Conservation (phyloP, 2,797 vertebrate genomes). For the Zalophus californianus region DNA sequence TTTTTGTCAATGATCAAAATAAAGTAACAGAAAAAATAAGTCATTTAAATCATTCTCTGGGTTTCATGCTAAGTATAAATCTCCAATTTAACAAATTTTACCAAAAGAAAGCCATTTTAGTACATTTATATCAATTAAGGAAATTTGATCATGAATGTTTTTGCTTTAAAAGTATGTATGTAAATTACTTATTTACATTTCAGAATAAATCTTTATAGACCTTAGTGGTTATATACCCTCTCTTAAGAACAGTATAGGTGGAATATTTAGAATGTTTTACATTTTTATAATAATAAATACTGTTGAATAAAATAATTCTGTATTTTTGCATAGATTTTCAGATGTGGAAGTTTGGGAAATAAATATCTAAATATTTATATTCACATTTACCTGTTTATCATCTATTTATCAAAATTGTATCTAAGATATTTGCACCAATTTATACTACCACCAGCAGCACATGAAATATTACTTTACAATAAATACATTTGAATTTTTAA, state of each 20-base stretch:
- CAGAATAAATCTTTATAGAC: not conserved
- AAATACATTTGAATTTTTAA: not conserved
- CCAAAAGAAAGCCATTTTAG: not conserved
- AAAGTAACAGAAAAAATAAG: not conserved
- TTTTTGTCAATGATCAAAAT: not conserved
- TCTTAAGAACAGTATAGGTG: not conserved
- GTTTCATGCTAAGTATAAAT: not conserved
- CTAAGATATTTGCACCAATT: not conserved
- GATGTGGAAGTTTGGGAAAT: not conserved
- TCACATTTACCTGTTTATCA: not conserved
- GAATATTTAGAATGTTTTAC: not conserved
- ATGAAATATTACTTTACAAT: not conserved
- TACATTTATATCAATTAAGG: not conserved
- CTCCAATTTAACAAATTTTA: not conserved
- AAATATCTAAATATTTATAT: not conserved
- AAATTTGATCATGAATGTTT: not conserved
- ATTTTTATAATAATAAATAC: not conserved
- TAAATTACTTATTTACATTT: not conserved
- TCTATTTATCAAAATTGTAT: not conserved
- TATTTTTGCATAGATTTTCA: not conserved
- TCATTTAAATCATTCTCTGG: not conserved
- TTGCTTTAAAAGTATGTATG: not conserved
- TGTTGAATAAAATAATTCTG: not conserved
- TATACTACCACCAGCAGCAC: not conserved
- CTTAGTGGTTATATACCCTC: not conserved